Base-by-base conservation (phyloP, 2,888 invertebrate genomes). In the Chymomyza fuscimana region DNA sequence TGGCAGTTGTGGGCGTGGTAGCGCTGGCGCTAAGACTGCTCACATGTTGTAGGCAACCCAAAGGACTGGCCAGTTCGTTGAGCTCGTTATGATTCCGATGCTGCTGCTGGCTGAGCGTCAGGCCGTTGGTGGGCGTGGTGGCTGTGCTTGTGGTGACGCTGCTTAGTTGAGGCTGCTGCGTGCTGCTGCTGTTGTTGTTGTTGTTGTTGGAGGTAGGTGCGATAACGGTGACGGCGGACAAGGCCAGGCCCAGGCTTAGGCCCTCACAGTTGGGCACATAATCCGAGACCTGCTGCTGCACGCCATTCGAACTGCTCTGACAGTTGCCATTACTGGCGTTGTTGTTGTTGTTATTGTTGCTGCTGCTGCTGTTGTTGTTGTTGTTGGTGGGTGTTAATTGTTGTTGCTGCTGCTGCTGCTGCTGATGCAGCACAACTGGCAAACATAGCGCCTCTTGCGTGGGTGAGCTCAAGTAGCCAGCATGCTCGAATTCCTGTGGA, bases 381-480 rank as follows among this genome's bases (percentile, higher is more conserved):
- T 71, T 77, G 60, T 6, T 79, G 75, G 12, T 67, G 40, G 40
- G 40, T 46, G 40, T 46, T 12, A 46, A 40, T 40, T 40, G 65
- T 63, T 78, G 73, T 51, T 74, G 61, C 29, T 76, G 70, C 25
- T 75, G 76, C 71, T 77, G 72, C 36, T 74, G 77, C 15, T 80
- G 76, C 52, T 74, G 75, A n/a, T 73, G 74, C 68, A 68, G 70
- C 6, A 70, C 50, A 61, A 61, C 67, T 16, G 69, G 76, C 63
- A 90, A 71, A 59, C 88, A 85, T 67, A 84, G 79, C 52, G 74
- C 76, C 58, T 91, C 90, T 76, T 91, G 91, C 67, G 89, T 89
- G 51, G 91, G 91, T 46, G 91, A 91, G 72, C 85, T 89, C 56
- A 91, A 76, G 69, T 92, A 92, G 69, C 91, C 90, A 29, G 83